Conservation (phyloP, 1,140 invertebrate genomes). For the Gryllus bimaculatus region DNA sequence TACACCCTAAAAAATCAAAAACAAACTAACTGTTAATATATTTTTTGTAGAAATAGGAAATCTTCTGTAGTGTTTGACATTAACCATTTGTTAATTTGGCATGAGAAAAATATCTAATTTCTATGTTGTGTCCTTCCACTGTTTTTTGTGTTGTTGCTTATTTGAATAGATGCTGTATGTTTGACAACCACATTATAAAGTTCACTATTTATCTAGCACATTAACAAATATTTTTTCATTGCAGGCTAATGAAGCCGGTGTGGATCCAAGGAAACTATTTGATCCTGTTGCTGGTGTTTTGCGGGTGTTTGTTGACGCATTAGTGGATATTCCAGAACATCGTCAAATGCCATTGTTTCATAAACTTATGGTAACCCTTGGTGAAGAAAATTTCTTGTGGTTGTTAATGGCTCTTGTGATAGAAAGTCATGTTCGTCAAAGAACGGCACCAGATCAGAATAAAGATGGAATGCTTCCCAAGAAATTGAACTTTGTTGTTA, state of each 20-base stretch:
- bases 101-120: no score
- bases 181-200: no score
- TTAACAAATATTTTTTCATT: background rate
- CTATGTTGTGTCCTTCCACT: no score
- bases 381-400: slow-evolving; percentile 62
- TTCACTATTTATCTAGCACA: no score
- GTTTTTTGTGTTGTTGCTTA: no score
- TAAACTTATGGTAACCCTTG: slow-evolving; percentile 65
- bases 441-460: background rate
- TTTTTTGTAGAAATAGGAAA: no score
- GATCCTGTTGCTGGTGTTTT: slow-evolving; percentile 50
- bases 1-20: no score
- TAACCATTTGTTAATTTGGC: no score
- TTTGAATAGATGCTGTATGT: no score
- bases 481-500: slow-evolving; percentile 59
- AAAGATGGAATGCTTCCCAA: slow-evolving; percentile 27
- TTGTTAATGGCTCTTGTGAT: slow-evolving; percentile 60
- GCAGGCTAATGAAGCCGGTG: slow-evolving; percentile 6
- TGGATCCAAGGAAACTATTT: background rate
- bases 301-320: slow-evolving; percentile 80
- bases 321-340: slow-evolving; percentile 84
- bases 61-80: no score
- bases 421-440: slow-evolving; percentile 47
- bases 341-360: slow-evolving; percentile 67
- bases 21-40: no score